phyloP scores from a whole-genome alignment of 2,888 invertebrate genomes.

The Griposia aprilina region DNA sequence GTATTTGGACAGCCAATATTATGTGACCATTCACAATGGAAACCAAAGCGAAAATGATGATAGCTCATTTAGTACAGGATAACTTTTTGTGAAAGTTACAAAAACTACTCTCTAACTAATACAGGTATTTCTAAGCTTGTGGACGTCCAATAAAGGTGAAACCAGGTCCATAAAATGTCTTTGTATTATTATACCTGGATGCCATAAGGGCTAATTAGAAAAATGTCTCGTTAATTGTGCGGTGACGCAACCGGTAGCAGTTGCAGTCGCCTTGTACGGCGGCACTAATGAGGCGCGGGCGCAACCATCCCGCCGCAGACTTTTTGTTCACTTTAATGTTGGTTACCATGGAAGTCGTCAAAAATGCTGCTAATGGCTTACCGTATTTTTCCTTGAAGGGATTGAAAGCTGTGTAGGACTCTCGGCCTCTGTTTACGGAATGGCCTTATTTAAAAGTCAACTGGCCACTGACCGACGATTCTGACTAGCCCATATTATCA shows the following conservation, averaged over 20 bases:
- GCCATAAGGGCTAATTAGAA: conserved; percentile 63
- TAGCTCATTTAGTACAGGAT: not conserved
- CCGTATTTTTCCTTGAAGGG: conserved; percentile 58
- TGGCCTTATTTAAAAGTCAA: not conserved
- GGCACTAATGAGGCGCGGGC: conserved; percentile 62
- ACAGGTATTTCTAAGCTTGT: conserved; percentile 36
- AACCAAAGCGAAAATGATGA: not conserved
- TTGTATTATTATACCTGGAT: conserved; percentile 48
- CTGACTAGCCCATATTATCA: not conserved
- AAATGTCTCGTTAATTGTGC: conserved; percentile 61
- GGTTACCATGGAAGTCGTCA: conserved; percentile 54
- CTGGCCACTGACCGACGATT: not conserved
- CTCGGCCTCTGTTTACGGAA: conserved; percentile 29
- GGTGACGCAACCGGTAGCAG: conserved; percentile 57
- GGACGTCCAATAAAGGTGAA: conserved; percentile 14
- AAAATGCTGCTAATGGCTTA: conserved; percentile 55
- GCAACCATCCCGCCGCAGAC: conserved; percentile 32
- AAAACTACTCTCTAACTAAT: not conserved
- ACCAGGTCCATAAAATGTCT: conserved; percentile 23
- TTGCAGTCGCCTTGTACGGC: conserved; percentile 62
- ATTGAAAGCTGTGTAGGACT: conserved; percentile 19
- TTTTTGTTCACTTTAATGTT: conserved; percentile 47
- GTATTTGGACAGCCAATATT: too few relatives aligned
- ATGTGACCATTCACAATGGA: too few relatives aligned
- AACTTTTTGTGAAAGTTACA: not conserved